These are phyloP conservation scores for Porites divaricata DNA, from an alignment of 92 coral and sea anemone species.

Conservation along the genomic window DNA sequence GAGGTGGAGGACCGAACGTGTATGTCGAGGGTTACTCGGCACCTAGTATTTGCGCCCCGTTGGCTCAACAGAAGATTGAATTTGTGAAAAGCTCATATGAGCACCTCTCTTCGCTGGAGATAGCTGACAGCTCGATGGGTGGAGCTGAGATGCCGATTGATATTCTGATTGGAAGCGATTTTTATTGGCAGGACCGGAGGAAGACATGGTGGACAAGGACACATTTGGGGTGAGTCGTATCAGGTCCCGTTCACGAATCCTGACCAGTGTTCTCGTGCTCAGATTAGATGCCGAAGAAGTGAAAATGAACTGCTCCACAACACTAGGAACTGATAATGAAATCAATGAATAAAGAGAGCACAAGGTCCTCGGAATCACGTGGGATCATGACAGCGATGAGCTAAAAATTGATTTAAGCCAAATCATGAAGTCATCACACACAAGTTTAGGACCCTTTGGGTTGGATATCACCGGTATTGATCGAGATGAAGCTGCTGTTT, in stretches of 20 bases:
- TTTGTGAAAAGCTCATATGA: slow-evolving; percentile 40
- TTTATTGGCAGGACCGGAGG: slow-evolving; percentile 69
- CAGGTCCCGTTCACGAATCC: slow-evolving; percentile 60
- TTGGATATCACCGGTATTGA: slow-evolving; percentile 50
- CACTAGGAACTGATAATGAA: slow-evolving; percentile 27
- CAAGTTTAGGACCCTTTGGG: slow-evolving; percentile 64
- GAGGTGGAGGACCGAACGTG: slow-evolving; percentile 23
- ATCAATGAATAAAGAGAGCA: slow-evolving; percentile 34
- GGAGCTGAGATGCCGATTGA: slow-evolving; percentile 55
- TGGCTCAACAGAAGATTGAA: slow-evolving; percentile 47
- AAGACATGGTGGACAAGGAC: slow-evolving; percentile 53
- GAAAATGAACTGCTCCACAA: slow-evolving; percentile 10
- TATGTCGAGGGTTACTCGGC: slow-evolving; percentile 59
- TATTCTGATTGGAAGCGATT: slow-evolving; percentile 71
- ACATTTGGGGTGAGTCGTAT: slow-evolving; percentile 61
- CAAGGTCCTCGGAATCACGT: slow-evolving; percentile 56
- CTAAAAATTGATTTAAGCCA: slow-evolving; percentile 41
- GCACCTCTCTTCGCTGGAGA: slow-evolving; percentile 53
- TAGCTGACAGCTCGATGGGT: slow-evolving; percentile 47
- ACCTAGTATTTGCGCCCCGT: slow-evolving; percentile 64
- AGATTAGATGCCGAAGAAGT: slow-evolving; percentile 27
- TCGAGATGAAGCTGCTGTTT: slow-evolving; percentile 52
- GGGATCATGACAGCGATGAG: slow-evolving; percentile 65
- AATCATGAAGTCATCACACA: slow-evolving; percentile 30
- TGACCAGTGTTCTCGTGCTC: slow-evolving; percentile 3